Percentiles rank a stretch among this genome's conserved stretches.
Evolutionary conservation across 1,140 invertebrate species (phyloP).

Genomic region (Spodoptera frugiperda): DNA sequence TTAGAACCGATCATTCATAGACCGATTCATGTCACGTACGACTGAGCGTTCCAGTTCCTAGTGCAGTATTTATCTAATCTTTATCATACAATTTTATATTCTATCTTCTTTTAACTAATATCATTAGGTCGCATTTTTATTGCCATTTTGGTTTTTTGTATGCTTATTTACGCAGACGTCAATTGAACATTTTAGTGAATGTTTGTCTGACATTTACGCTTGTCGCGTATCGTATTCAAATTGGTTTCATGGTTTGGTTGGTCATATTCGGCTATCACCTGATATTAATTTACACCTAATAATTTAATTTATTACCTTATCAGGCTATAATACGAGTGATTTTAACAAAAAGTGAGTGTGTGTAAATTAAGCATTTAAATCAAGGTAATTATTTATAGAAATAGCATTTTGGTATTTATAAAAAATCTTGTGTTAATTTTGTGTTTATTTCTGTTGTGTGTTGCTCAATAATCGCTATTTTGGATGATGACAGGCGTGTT

Average conservation of each 20-base stretch:
- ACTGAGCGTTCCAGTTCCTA: too few species aligned
- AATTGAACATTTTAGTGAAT: too few species aligned
- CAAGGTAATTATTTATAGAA: constrained; percentile 6
- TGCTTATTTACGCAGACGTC: too few species aligned
- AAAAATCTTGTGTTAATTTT: constrained; percentile 4
- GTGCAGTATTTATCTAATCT: too few species aligned
- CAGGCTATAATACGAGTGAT: constrained; percentile 13
- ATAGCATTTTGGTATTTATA: background rate
- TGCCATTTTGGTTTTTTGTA: too few species aligned
- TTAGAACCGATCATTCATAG: too few species aligned
- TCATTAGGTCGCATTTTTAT: too few species aligned
- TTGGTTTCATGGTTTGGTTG: constrained; percentile 5
- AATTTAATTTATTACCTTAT: constrained; percentile 29
- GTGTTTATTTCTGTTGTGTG: constrained; percentile 57
- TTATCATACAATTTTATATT: too few species aligned
- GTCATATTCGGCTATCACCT: constrained; percentile 38
- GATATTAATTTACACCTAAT: constrained; percentile 54
- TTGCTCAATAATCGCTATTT: constrained; percentile 76
- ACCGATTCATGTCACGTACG: too few species aligned
- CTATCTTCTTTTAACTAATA: too few species aligned
- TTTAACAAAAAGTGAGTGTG: constrained; percentile 25
- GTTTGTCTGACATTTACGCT: too few species aligned
- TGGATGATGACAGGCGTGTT: constrained; percentile 69
- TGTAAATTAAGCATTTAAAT: background rate
- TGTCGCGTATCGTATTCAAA: background rate